phyloP scores from a whole-genome alignment of 64 coral and sea anemone genomes.

The Stichodactyla mertensii region DNA sequence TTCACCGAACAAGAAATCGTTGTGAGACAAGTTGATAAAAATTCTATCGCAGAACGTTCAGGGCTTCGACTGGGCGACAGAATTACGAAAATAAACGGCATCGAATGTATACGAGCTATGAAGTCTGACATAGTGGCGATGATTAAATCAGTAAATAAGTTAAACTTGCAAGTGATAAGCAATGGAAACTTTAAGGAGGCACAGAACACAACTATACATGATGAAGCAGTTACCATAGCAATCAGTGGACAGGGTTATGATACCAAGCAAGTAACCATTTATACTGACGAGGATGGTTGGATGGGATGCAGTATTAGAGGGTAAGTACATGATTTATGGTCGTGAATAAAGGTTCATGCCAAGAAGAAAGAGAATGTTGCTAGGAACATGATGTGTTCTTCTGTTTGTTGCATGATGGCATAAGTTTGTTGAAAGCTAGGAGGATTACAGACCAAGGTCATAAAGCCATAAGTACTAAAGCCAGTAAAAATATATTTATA shows the following conservation, averaged over 20 bases:
- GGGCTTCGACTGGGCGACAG: constrained; percentile 40
- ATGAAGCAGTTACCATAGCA: neutral
- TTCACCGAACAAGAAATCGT: constrained; percentile 22
- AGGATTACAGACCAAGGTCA: too few relatives aligned
- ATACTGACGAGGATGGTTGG: constrained; percentile 55
- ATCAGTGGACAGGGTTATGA: neutral
- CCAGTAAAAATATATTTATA: too few relatives aligned
- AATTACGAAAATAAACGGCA: constrained; percentile 51
- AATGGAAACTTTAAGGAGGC: neutral
- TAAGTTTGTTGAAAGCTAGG: too few relatives aligned
- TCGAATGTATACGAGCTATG: constrained; percentile 18
- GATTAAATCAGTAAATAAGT: neutral
- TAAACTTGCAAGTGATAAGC: neutral
- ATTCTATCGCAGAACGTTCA: constrained; percentile 39
- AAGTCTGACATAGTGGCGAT: constrained; percentile 34
- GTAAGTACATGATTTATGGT: constrained; percentile 26
- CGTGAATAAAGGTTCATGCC: neutral
- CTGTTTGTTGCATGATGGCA: too few relatives aligned
- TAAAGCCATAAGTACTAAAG: too few relatives aligned
- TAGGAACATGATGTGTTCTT: too few relatives aligned
- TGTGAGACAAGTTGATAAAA: constrained; percentile 37
- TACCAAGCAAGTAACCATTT: constrained; percentile 3
- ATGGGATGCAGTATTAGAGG: constrained; percentile 63
- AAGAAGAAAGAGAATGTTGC: too few relatives aligned
- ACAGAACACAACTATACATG: neutral